phyloP scores from a whole-genome alignment of 2,888 invertebrate genomes.

The Drosophila mimetica region DNA sequence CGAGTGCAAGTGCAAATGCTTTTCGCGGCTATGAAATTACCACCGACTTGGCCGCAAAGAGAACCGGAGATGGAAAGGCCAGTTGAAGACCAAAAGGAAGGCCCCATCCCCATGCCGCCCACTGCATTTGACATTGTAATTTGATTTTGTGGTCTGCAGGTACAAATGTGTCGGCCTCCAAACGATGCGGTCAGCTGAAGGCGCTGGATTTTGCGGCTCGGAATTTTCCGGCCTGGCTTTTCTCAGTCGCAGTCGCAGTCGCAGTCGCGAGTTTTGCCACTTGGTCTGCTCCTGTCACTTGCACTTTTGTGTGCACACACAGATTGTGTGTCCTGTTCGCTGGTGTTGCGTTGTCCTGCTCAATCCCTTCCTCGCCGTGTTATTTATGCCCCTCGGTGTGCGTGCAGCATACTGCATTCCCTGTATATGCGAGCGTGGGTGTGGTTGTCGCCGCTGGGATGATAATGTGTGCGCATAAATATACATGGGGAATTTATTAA shows the following conservation, averaged over 20 bases:
- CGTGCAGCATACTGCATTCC: not conserved
- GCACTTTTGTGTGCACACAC: too few species aligned
- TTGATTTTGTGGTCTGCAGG: constrained; percentile 62
- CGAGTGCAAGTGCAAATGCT: constrained; percentile 56
- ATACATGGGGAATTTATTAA: constrained; percentile 71
- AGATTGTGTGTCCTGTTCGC: constrained; percentile 27
- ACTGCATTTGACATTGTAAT: constrained; percentile 57
- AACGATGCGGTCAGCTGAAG: constrained; percentile 52
- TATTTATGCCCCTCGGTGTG: constrained; percentile 31
- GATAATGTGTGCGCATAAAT: constrained; percentile 74
- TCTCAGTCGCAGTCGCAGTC: constrained; percentile 6
- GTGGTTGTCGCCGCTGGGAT: constrained; percentile 23
- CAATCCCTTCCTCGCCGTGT: constrained; percentile 2
- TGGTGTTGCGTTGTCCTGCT: constrained; percentile 12
- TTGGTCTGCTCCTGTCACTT: constrained; percentile 51
- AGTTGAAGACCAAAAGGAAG: not conserved
- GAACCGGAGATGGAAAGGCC: not conserved
- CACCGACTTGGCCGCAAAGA: constrained; percentile 23
- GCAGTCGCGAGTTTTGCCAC: constrained; percentile 48
- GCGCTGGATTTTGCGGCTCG: constrained; percentile 3
- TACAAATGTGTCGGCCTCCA: constrained; percentile 42
- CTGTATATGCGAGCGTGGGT: not conserved
- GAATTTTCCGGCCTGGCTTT: not conserved
- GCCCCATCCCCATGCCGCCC: not conserved
- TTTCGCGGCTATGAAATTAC: constrained; percentile 71